Evolutionary conservation across 2,797 vertebrate species (phyloP), one percentile per base, ranked within the genome.

Genomic region (Sebastes oblongus): DNA sequence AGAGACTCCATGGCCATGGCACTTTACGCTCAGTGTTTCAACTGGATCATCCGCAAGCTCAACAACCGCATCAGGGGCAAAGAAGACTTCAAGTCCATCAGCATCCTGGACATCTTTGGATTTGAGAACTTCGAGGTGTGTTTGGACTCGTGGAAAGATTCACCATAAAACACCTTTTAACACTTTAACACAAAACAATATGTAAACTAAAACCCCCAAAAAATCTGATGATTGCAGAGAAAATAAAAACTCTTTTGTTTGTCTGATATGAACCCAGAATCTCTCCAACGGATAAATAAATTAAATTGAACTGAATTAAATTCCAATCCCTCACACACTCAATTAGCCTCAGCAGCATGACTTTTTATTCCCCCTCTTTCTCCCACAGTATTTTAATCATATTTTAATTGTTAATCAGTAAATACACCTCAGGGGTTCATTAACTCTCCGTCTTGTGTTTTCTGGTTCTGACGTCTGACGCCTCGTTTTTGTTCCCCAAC

Each of bases 21-120:
- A 79, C 97, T 99, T 93, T 99, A 99, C 68, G 97, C 98, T 14
- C 97, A 97, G 87, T 99, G 98, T 92, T 99, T 99, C 86, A 96
- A 97, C 86, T 99, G 98, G 98, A 96, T 99, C 86, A 98, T 98
- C 88, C 95, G 95, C 75, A 97, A 96, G 85, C 97, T 99, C 88
- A 99, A 99, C 90, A 94, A 87, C 80, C 96, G 98, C 77, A 97
- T 99, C 94, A 95, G 95, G 68, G 97, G 98, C 83, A 96, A 88
- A 64, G 97, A 99, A 2, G 96, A 99, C 92, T 99, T 98, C 95
- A 97, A 95, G 29, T 98, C 98, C 13, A 95, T 99, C 78, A 96
- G 98, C 87, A 98, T 99, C 94, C 94, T 99, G n/a, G 98, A 99
- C 93, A 99, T 99, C 92, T 99, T 99, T 72, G 98, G 98, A 24